Evolutionary conservation across 2,888 invertebrate species (phyloP).

Genomic region (Furcula furcula): DNA sequence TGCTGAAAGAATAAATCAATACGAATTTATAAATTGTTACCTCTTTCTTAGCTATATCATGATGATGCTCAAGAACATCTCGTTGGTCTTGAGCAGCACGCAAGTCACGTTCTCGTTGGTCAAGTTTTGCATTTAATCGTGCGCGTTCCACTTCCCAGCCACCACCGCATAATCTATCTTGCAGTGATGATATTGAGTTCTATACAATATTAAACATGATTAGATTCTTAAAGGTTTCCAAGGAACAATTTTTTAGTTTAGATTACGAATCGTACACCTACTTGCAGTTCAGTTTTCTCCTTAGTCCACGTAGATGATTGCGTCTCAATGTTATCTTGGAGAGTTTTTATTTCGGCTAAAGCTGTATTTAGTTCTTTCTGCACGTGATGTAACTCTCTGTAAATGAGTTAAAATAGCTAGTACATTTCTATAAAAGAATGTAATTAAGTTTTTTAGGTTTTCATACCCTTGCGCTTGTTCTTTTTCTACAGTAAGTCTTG

Average conservation of each 20-base stretch:
- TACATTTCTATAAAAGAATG: background rate
- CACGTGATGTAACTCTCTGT: conserved; percentile 82
- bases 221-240: too few relatives aligned
- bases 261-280: too few relatives aligned
- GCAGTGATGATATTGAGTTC: conserved; percentile 67
- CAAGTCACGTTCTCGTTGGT: conserved; percentile 88
- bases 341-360: conserved; percentile 83
- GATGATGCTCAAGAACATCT: conserved; percentile 87
- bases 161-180: conserved; percentile 77
- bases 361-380: conserved; percentile 84
- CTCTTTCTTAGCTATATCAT: conserved; percentile 84
- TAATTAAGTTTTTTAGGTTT: background rate
- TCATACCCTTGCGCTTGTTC: conserved; percentile 87
- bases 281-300: conserved; percentile 87
- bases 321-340: conserved; percentile 83
- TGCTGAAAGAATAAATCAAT: too few relatives aligned
- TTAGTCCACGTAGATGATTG: conserved; percentile 87
- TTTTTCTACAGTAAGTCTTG: conserved; percentile 90
- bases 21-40: conserved; percentile 26
- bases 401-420: conserved; percentile 19
- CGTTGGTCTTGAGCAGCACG: conserved; percentile 88
- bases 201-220: conserved; percentile 27
- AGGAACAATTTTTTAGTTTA: too few relatives aligned
- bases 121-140: conserved; percentile 85
- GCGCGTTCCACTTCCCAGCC: conserved; percentile 85